Evolutionary conservation across 1,140 invertebrate species (phyloP).

Genomic region (Babylonia areolata): DNA sequence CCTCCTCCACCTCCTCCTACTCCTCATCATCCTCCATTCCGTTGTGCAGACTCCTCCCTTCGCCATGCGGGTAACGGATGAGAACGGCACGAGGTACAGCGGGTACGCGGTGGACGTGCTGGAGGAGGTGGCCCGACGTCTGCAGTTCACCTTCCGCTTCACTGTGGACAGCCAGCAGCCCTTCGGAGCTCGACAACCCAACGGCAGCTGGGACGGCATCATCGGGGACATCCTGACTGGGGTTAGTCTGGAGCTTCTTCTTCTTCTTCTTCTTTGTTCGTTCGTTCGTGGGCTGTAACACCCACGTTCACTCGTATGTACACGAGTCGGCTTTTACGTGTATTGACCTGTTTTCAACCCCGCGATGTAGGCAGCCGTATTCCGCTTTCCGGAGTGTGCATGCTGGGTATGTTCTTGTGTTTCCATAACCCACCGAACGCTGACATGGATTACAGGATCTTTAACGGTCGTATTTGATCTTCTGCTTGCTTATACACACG

Average conservation of each 20-base stretch:
- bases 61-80: slow-evolving; percentile 34
- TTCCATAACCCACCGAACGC: no score
- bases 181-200: slow-evolving; percentile 44
- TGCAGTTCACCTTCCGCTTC: slow-evolving; percentile 48
- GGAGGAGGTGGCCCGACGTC: slow-evolving; percentile 41
- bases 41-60: slow-evolving; percentile 53
- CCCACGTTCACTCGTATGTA: no score
- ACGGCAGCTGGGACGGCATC: slow-evolving; percentile 59
- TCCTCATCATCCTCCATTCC: not conserved
- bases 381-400: no score
- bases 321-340: no score
- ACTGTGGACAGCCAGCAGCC: slow-evolving; percentile 39
- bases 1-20: no score
- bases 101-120: slow-evolving; percentile 59
- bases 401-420: no score
- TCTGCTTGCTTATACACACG: no score
- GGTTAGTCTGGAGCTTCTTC: slow-evolving; percentile 41
- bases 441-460: no score
- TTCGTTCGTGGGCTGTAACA: no score
- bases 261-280: not conserved
- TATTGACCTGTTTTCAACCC: no score
- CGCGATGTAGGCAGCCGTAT: no score
- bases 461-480: no score
- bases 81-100: slow-evolving; percentile 41
- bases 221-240: slow-evolving; percentile 55